phyloP scores from a whole-genome alignment of 2,113 vertebrate genomes.

The Oxygymnocypris stewartii region DNA sequence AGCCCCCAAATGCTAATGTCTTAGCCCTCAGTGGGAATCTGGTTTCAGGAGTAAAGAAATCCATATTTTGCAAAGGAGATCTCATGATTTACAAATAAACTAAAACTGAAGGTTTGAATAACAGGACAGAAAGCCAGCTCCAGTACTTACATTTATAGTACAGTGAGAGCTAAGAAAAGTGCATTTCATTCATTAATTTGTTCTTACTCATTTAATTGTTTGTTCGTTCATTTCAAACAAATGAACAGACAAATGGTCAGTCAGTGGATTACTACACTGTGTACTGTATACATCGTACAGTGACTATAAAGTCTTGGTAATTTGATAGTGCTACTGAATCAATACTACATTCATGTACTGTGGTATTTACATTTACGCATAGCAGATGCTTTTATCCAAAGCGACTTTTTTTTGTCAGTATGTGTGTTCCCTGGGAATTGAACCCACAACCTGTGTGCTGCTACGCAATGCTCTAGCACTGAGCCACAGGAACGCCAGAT shows the following conservation, averaged over 20 bases:
- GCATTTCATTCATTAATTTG: neutral
- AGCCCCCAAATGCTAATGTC: constrained; percentile 15
- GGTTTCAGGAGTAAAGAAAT: constrained; percentile 19
- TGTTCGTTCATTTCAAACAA: neutral
- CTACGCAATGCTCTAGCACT: no score
- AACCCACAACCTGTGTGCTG: no score
- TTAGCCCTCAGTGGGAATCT: constrained; percentile 15
- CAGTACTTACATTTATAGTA: neutral
- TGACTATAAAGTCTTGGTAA: neutral
- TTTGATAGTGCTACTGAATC: neutral
- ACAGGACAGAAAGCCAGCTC: neutral
- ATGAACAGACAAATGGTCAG: neutral
- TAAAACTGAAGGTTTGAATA: neutral
- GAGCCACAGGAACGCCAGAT: no score
- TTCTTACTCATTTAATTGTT: neutral
- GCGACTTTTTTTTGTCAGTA: no score
- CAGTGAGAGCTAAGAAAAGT: neutral
- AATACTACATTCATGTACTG: neutral
- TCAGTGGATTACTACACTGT: neutral
- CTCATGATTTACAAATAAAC: constrained; percentile 26
- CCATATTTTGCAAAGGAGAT: neutral
- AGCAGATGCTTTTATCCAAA: no score
- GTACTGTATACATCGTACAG: neutral
- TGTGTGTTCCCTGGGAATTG: no score
- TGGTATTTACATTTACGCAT: neutral